Base-by-base conservation (phyloP, 2,797 vertebrate species). In the Epinephelus malabaricus region DNA sequence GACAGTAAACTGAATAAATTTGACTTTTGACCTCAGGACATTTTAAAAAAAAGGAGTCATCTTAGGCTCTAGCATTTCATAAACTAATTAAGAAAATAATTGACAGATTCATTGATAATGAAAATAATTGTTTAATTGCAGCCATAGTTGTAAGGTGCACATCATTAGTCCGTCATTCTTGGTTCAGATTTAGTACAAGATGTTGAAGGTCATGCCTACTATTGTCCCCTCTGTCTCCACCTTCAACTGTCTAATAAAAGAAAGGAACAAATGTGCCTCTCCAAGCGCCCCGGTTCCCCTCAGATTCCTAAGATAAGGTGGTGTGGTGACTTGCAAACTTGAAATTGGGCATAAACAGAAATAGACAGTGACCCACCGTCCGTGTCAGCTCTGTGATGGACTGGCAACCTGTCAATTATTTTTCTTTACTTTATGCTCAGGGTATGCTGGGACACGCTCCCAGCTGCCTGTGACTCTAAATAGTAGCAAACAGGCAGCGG, bases 341-440 rank as follows among this genome's bases (percentile, higher is more conserved):
- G 46, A 76, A 78, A 81, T 68, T 70, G 84, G 65, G 70, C 49
- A 47, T 17, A 54, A 46, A 75, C 59, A 73, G 61, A 89, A 82
- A 88, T 73, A 86, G 76, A 62, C 45, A 34, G 12, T 71, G 80
- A 85, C 80, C 80, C 38, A 7, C 43, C 21, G 69, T 72, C 78
- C 23, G 49, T 45, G 74, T 86, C 71, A 55, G 15, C 18, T 50
- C 30, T 53, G 27, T 54, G 69, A 86, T 51, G 40, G 69, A 69
- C 43, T 49, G 64, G 59, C 46, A 70, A 71, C 59, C 51, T 79
- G 81, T 76, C 80, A 83, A 80, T 85, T 78, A 78, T 78, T 73
- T 79, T 69, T 64, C 58, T 62, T 21, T 9, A 14, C 34, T 69
- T 47, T 61, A 15, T 56, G 27, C 63, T 66, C 50, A 5, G 17